Conservation (phyloP, 1,140 invertebrate species). For the Cheumatopsyche charites region DNA sequence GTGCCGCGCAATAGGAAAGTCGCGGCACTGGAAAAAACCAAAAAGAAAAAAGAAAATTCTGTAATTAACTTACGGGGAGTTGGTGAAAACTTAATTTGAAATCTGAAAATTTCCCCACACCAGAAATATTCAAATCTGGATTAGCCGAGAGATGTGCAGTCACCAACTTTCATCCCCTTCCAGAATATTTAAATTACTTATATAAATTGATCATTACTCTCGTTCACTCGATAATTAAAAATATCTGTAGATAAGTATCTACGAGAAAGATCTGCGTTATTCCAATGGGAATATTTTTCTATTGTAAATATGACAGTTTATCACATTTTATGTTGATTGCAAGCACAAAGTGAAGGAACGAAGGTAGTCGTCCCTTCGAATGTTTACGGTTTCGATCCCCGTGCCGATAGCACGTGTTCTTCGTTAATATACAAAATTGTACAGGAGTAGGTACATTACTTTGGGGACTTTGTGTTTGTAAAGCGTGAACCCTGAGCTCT, state of each 20-base stretch:
- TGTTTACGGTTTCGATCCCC: no score
- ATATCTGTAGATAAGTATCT: no score
- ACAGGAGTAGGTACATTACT: no score
- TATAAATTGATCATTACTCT: no score
- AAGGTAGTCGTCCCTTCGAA: no score
- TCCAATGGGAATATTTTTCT: neutral
- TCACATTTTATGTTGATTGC: conserved; percentile 1
- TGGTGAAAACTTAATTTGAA: conserved; percentile 41
- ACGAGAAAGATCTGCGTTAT: no score
- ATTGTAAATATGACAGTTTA: neutral
- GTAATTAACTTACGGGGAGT: conserved; percentile 38
- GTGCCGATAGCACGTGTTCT: neutral
- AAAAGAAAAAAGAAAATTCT: conserved; percentile 24
- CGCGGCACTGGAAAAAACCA: neutral
- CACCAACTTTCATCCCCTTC: conserved; percentile 16
- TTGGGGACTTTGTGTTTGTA: no score
- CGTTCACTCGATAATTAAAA: no score
- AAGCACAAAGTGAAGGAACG: neutral
- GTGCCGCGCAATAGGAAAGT: conserved; percentile 28
- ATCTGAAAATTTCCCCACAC: conserved; percentile 29
- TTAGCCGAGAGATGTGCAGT: conserved; percentile 29
- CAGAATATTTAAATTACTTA: conserved; percentile 28
- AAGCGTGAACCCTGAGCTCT: no score
- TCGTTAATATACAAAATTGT: conserved; percentile 1
- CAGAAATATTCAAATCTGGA: conserved; percentile 36